Base-by-base conservation (phyloP, 2,797 vertebrate genomes). In the Notamacropus eugenii region DNA sequence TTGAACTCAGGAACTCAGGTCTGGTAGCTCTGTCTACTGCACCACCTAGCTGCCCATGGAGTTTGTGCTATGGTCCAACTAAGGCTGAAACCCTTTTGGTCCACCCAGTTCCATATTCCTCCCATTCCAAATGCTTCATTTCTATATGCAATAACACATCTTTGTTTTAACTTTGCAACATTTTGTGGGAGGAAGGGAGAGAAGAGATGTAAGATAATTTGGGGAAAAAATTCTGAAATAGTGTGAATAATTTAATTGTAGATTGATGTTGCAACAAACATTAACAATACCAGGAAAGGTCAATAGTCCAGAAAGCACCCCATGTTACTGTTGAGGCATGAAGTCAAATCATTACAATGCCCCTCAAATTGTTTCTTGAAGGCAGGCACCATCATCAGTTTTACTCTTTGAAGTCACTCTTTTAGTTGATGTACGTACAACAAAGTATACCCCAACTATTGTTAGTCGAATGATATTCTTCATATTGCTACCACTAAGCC, bases 21-120 rank as follows among this genome's bases (percentile, higher is more conserved):
- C 31, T 1, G 3, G 34, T 16, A 57, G 28, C 34, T n/a, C 13
- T n/a, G 22, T 74, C 62, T 19, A 74, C 5, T n/a, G 5, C 5
- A 8, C 19, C 16, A 24, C 67, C 8, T 46, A 82, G 67, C 92
- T 90, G 0, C 90, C 92, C 46, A 93, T 58, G 24, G 9, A 87
- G 5, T 50, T 87, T 46, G 1, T 74, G 16, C 62, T 74, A 74
- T 67, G 54, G 96, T 92, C 94, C 90, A 94, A 90, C 34, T 92
- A 58, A 92, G 96, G 40, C 31, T 90, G 46, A n/a, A 52, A 56
- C 57, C 74, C 56, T 92, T 95, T 62, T 74, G 90, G 82, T 74
- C 62, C 31, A 55, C 46, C 90, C 58, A 67, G 29, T 59, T 3
- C 40, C 74, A 50, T 50, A 87, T 27, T 50, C 40, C 9, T 46